These are phyloP conservation scores for Sebastolobus altivelis DNA, from an alignment of 2,797 vertebrate genomes.

Conservation along the genomic window DNA sequence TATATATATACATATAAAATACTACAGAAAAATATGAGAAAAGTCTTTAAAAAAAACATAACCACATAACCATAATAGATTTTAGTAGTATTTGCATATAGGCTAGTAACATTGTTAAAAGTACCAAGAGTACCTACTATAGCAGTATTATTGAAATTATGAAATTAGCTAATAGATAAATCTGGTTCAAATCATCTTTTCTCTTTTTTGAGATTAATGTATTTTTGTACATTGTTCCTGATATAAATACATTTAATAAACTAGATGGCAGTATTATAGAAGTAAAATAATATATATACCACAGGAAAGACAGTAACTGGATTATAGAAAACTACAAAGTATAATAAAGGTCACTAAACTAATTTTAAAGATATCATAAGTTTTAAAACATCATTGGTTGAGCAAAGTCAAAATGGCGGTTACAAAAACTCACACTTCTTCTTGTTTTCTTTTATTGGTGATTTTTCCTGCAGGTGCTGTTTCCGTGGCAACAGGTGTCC, in stretches of 20 bases:
- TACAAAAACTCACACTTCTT: slow-evolving; percentile 21
- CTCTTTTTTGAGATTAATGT: too few relatives aligned
- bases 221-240: too few relatives aligned
- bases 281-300: not conserved
- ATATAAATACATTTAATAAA: too few relatives aligned
- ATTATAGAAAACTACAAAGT: not conserved
- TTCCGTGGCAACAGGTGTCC: slow-evolving; percentile 50
- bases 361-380: not conserved
- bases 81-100: not conserved
- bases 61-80: not conserved
- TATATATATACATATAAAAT: too few relatives aligned
- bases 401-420: not conserved
- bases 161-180: too few relatives aligned
- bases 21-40: too few relatives aligned
- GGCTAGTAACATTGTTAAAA: too few relatives aligned
- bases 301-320: not conserved
- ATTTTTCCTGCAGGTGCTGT: slow-evolving; percentile 19
- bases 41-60: too few relatives aligned
- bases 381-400: too few relatives aligned
- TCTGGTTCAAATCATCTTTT: too few relatives aligned
- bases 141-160: too few relatives aligned
- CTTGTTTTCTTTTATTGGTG: not conserved
- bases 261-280: not conserved
- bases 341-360: not conserved
- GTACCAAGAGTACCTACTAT: too few relatives aligned